Conservation (phyloP, 2,888 invertebrate species). For the Encarsia formosa region DNA sequence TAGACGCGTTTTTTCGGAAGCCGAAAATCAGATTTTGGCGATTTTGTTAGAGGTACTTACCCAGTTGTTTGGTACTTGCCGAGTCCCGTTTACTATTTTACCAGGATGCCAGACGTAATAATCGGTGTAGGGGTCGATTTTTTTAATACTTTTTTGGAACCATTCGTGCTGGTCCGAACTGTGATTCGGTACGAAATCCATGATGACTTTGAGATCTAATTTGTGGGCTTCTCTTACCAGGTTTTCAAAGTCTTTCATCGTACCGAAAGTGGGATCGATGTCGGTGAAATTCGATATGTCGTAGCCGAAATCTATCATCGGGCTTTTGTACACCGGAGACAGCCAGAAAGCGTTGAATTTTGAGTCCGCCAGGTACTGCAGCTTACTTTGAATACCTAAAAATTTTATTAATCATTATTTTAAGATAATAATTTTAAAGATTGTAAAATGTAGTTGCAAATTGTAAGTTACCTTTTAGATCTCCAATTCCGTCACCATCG, state of each 20-base stretch:
- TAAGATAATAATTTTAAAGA: neutral
- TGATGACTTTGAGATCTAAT: conserved; percentile 53
- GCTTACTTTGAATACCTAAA: conserved; percentile 58
- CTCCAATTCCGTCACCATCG: conserved; percentile 52
- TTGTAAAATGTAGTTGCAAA: neutral
- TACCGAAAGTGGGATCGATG: conserved; percentile 68
- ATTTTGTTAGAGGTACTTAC: conserved; percentile 56
- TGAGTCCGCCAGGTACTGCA: conserved; percentile 64
- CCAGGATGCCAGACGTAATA: conserved; percentile 77
- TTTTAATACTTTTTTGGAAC: conserved; percentile 66
- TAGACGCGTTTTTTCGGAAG: too few species aligned
- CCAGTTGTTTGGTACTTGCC: conserved; percentile 72
- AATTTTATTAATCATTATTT: neutral
- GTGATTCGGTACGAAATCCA: conserved; percentile 71
- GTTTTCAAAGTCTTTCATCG: conserved; percentile 65
- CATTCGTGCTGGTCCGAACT: conserved; percentile 72
- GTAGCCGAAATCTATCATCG: conserved; percentile 76
- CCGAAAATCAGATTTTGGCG: too few species aligned
- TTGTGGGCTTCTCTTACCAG: conserved; percentile 56
- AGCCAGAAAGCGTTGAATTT: conserved; percentile 68
- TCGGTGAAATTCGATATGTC: conserved; percentile 68
- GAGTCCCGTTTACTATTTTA: conserved; percentile 50
- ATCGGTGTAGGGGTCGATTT: conserved; percentile 62
- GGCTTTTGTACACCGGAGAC: conserved; percentile 62
- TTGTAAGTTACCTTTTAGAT: too few species aligned